A percentile compares a stretch with the other conserved stretches of the same genome.
Conservation (phyloP, 2,797 vertebrate species). For the Eurystomus glaucurus region DNA sequence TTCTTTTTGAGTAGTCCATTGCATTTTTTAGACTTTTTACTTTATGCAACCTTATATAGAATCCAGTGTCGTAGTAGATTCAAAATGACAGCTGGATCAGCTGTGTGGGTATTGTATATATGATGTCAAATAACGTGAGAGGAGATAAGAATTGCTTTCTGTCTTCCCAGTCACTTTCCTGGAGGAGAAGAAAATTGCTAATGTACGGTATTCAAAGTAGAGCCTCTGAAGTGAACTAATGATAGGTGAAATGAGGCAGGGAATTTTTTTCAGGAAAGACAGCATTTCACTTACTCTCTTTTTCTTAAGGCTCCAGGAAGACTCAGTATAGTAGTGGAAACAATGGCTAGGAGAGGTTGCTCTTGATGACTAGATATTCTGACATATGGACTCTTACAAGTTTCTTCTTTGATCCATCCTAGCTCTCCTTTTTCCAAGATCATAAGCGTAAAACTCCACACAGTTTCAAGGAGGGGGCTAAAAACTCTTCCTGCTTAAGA, state of each 20-base stretch:
- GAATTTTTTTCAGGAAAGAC: background rate
- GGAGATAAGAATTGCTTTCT: rapidly evolving
- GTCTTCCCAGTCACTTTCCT: background rate
- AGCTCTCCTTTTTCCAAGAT: background rate
- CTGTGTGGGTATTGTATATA: background rate
- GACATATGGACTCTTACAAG: rapidly evolving
- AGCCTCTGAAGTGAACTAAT: background rate
- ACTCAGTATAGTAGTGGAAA: background rate
- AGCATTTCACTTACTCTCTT: background rate
- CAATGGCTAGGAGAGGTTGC: background rate
- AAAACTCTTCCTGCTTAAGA: background rate
- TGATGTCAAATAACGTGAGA: background rate
- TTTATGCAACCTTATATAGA: background rate
- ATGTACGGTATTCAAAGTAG: background rate
- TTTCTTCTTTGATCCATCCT: background rate
- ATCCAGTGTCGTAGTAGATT: background rate
- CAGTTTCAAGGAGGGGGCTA: background rate
- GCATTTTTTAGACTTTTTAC: background rate
- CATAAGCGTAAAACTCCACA: background rate
- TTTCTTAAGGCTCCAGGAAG: background rate
- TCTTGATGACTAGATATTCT: background rate
- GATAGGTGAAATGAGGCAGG: background rate
- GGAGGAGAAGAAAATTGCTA: background rate
- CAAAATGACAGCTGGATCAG: background rate
- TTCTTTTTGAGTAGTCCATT: background rate